phyloP scores from a whole-genome alignment of 2,113 vertebrate species.

The Prionailurus bengalensis region DNA sequence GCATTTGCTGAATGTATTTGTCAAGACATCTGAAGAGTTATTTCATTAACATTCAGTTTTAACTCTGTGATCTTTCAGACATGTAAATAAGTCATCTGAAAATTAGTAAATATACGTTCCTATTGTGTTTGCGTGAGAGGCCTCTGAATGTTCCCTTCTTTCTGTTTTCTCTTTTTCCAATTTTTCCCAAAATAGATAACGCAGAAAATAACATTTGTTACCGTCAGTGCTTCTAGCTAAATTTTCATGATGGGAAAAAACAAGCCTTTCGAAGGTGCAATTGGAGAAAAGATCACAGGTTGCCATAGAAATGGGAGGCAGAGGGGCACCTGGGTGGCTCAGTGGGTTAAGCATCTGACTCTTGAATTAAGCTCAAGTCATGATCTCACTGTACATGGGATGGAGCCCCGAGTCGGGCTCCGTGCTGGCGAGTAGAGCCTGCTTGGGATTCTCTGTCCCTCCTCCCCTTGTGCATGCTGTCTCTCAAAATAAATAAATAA shows the following conservation, averaged over 20 bases:
- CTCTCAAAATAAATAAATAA: no score
- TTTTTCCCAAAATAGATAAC: background rate
- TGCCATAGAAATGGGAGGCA: constrained; percentile 74
- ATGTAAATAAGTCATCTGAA: background rate
- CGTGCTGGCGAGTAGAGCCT: no score
- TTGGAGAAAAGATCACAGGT: constrained; percentile 76
- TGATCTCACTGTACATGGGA: no score
- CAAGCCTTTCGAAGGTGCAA: constrained; percentile 56
- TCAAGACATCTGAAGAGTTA: background rate
- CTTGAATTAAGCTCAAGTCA: no score
- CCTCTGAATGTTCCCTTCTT: background rate
- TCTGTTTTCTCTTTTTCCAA: background rate
- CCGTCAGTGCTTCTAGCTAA: constrained; percentile 7
- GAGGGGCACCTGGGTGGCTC: background rate
- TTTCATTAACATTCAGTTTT: background rate
- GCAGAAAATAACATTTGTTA: constrained; percentile 21
- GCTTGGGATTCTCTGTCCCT: no score
- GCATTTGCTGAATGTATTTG: background rate
- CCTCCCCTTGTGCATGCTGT: no score
- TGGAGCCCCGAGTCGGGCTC: no score
- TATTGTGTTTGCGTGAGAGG: background rate
- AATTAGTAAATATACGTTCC: background rate
- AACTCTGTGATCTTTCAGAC: background rate
- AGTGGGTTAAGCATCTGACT: no score
- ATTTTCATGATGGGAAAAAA: constrained; percentile 67